Evolutionary conservation across 2,113 vertebrate species (phyloP).

Genomic region (Perca schrenkii): DNA sequence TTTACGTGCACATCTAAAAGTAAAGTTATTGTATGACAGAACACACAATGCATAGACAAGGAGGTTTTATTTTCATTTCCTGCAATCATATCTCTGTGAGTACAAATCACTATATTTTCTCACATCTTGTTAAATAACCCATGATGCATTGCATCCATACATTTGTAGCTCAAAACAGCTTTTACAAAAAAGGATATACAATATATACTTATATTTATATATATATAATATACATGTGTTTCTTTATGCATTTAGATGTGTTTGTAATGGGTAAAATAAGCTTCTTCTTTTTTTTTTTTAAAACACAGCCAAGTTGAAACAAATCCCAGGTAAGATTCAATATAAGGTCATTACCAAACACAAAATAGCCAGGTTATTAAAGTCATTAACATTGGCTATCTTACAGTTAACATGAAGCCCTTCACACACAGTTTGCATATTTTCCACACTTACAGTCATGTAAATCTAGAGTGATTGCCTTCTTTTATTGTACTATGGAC

Average conservation of each 20-base stretch:
- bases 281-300: neutral
- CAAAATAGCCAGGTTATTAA: constrained; percentile 68
- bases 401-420: constrained; percentile 80
- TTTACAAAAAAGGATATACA: constrained; percentile 87
- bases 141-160: constrained; percentile 90
- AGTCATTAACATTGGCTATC: constrained; percentile 70
- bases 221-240: constrained; percentile 82
- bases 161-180: constrained; percentile 86
- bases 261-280: constrained; percentile 72
- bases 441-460: constrained; percentile 73
- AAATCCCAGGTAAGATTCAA: constrained; percentile 71
- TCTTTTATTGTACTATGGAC: constrained; percentile 57
- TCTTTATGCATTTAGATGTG: constrained; percentile 78
- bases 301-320: constrained; percentile 63
- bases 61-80: constrained; percentile 85
- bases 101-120: constrained; percentile 85
- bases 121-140: constrained; percentile 81
- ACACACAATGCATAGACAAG: constrained; percentile 88
- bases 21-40: constrained; percentile 47
- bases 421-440: constrained; percentile 85
- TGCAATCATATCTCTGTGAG: constrained; percentile 82
- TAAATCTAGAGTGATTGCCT: constrained; percentile 72
- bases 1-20: neutral
- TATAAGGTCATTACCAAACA: constrained; percentile 73
- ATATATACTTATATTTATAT: constrained; percentile 84